Percentiles rank a stretch among this genome's conserved stretches.
Evolutionary conservation across 2,888 invertebrate species (phyloP).

Genomic region (Drosophila meridionalis): DNA sequence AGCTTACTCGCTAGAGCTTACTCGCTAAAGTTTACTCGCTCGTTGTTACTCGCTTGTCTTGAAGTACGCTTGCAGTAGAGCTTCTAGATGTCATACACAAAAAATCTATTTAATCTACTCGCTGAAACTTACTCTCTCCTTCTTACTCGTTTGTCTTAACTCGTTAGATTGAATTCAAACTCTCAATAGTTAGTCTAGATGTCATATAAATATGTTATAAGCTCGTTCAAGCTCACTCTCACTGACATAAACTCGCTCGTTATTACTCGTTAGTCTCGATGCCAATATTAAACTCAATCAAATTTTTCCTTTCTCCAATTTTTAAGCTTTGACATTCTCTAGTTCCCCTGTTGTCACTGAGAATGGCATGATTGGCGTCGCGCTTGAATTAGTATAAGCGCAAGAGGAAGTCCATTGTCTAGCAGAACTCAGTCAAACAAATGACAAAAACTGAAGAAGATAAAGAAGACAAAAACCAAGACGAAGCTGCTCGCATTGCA

Average conservation of each 20-base stretch:
- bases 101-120: background rate
- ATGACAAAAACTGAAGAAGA: conserved; percentile 29
- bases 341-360: background rate
- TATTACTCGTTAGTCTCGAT: background rate
- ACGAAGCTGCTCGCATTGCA: conserved; percentile 18
- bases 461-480: conserved; percentile 1
- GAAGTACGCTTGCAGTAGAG: background rate
- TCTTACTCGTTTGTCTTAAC: background rate
- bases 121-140: background rate
- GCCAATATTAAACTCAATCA: background rate
- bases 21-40: background rate
- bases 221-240: background rate
- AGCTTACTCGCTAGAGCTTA: too few species aligned
- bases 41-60: background rate
- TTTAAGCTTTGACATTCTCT: background rate
- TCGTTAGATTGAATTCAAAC: background rate
- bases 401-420: conserved; percentile 38
- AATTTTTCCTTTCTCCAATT: background rate
- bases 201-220: background rate
- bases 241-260: background rate
- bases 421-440: conserved; percentile 16
- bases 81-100: background rate
- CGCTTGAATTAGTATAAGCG: conserved; percentile 7
- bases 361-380: conserved; percentile 13
- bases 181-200: background rate